Evolutionary conservation across 2,113 vertebrate species (phyloP).

Genomic region (Clarias macrocephalus): DNA sequence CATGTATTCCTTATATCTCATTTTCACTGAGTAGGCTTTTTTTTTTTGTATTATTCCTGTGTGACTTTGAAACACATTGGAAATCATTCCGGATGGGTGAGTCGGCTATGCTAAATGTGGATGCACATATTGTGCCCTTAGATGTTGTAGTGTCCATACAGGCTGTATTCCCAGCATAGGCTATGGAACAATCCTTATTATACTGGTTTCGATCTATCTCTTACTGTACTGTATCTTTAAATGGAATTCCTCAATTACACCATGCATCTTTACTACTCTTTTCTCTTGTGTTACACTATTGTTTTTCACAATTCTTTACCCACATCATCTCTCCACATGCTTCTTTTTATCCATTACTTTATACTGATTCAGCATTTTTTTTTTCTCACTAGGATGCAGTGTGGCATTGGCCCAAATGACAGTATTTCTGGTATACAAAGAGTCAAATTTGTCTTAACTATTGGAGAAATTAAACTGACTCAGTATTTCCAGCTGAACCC

Average conservation of each 20-base stretch:
- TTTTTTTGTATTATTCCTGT: background rate
- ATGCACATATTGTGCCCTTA: background rate
- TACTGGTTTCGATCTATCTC: background rate
- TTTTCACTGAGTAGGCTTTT: background rate
- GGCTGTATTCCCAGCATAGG: background rate
- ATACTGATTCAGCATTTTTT: conserved; percentile 7
- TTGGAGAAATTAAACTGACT: conserved; percentile 54
- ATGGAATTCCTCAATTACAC: too few species aligned
- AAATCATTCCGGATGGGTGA: background rate
- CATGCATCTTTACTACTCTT: too few species aligned
- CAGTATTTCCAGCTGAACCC: conserved; percentile 71
- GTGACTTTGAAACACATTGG: background rate
- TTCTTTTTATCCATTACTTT: background rate
- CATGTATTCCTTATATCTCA: background rate
- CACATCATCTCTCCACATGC: background rate
- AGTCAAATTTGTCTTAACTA: conserved; percentile 50
- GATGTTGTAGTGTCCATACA: background rate
- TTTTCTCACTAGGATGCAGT: conserved; percentile 11
- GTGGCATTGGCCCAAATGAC: conserved; percentile 27
- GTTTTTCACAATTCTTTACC: background rate
- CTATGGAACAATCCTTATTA: background rate
- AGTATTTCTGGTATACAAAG: conserved; percentile 50
- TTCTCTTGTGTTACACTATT: background rate
- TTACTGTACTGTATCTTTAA: background rate
- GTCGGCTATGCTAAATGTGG: background rate